Base-by-base conservation (phyloP, 1,140 invertebrate genomes). In the Drosophila erecta region DNA sequence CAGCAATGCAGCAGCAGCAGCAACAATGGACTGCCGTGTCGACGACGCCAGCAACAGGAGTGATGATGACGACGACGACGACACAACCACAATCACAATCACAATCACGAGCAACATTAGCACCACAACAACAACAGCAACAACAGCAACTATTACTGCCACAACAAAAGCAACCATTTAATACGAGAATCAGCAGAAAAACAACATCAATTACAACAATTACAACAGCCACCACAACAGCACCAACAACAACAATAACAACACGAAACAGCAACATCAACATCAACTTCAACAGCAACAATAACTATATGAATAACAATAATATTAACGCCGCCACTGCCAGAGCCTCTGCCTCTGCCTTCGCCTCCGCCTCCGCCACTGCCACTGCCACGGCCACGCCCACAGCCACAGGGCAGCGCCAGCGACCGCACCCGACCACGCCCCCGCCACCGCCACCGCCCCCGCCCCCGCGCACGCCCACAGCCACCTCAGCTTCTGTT, bases 401-500 rank as follows among this genome's bases (percentile, higher is more conserved):
- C 30, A 30, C 30, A 10, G 30, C 7, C 30, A 43, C 53, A 69
- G 56, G 47, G 49, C 38, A 61, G 55, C 43, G 64, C 37, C 73
- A 53, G 55, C 64, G 66, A 66, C 38, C 58, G 51, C 35, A 60
- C 44, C 69, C 58, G n/a, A n/a, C n/a, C n/a, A n/a, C n/a, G 58
- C 66, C 56, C 61, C 67, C 73, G 69, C 81, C 22, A 15, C 38
- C 38, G 60, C 67, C 56, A 65, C 67, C 73, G 69, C 81, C 22
- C 33, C 38, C 38, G 47, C 47, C 64, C 44, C 71, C 58, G 61
- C 67, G 66, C 74, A 71, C 73, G 69, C 81, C 35, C 35, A 10
- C 81, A 64, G 69, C 76, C 62, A 71, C 91, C 76, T 78, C 91
- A 81, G 87, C 91, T 80, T 87, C 90, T 87, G 91, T 92, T 90